Evolutionary conservation across 2,888 invertebrate genomes (phyloP).

Genomic region (Zootermopsis nevadensis): DNA sequence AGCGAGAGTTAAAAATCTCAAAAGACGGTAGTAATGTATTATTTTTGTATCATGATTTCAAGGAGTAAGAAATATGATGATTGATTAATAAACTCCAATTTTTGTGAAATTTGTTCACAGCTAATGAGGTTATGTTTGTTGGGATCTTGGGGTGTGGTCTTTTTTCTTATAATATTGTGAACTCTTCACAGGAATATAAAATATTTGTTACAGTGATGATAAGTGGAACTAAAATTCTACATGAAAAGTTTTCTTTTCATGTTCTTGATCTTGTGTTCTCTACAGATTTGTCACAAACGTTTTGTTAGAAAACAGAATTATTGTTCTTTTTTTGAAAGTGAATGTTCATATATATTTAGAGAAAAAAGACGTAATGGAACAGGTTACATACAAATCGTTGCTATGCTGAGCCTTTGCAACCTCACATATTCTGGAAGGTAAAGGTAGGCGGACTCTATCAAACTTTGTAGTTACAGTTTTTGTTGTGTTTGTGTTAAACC

Average conservation of each 20-base stretch:
- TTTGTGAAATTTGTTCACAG: conserved; percentile 43
- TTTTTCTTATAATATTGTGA: conserved; percentile 36
- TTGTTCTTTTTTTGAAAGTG: neutral
- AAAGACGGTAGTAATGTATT: conserved; percentile 17
- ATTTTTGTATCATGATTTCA: conserved; percentile 27
- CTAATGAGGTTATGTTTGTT: conserved; percentile 44
- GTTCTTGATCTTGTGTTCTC: neutral
- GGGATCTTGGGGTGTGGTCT: conserved; percentile 34
- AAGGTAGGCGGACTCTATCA: conserved; percentile 49
- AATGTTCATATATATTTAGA: conserved; percentile 3
- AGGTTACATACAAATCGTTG: conserved; percentile 45
- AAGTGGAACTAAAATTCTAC: neutral
- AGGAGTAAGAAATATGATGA: conserved; percentile 18
- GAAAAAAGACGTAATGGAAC: conserved; percentile 30
- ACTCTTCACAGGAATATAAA: neutral
- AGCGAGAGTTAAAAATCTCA: conserved; percentile 45
- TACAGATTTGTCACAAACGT: neutral
- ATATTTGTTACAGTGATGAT: neutral
- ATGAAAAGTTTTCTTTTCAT: neutral
- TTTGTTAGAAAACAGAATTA: neutral
- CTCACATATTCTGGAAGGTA: conserved; percentile 45
- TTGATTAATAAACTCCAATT: conserved; percentile 34
- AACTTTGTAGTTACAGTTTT: conserved; percentile 43
- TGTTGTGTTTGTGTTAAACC: conserved; percentile 34
- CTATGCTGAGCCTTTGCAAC: conserved; percentile 50